phyloP scores from a whole-genome alignment of 2,888 invertebrate species.

The Stictocephala bisonia region DNA sequence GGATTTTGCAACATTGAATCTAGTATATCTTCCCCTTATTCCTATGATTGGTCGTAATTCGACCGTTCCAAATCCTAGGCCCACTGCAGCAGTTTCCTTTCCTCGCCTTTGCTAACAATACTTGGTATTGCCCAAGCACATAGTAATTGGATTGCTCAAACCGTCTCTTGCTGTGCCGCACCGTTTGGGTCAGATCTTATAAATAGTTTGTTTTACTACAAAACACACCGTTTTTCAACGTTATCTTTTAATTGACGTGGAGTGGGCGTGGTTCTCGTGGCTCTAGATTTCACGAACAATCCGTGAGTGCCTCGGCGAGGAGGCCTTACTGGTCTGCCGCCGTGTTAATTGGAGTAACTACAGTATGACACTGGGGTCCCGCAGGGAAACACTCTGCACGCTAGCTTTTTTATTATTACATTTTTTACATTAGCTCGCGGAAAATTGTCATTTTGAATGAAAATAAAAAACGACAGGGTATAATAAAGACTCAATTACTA shows the following conservation, averaged over 20 bases:
- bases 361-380: background rate
- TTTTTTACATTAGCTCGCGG: too few relatives aligned
- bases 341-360: conserved; percentile 5
- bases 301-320: background rate
- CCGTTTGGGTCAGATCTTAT: conserved; percentile 39
- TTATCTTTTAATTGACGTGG: conserved; percentile 37
- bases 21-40: too few relatives aligned
- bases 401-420: too few relatives aligned
- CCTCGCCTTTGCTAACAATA: conserved; percentile 1
- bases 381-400: too few relatives aligned
- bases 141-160: conserved; percentile 39
- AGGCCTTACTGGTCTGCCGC: background rate
- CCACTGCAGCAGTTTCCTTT: too few relatives aligned
- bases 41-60: too few relatives aligned
- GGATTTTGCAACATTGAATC: too few relatives aligned
- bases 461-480: too few relatives aligned
- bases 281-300: conserved; percentile 25
- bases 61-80: too few relatives aligned
- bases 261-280: conserved; percentile 27
- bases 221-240: conserved; percentile 37
- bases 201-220: conserved; percentile 38
- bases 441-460: too few relatives aligned
- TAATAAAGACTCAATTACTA: too few relatives aligned
- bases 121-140: conserved; percentile 17
- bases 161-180: background rate